Base-by-base conservation (phyloP, 1,140 invertebrate genomes). In the Ladona fulva region DNA sequence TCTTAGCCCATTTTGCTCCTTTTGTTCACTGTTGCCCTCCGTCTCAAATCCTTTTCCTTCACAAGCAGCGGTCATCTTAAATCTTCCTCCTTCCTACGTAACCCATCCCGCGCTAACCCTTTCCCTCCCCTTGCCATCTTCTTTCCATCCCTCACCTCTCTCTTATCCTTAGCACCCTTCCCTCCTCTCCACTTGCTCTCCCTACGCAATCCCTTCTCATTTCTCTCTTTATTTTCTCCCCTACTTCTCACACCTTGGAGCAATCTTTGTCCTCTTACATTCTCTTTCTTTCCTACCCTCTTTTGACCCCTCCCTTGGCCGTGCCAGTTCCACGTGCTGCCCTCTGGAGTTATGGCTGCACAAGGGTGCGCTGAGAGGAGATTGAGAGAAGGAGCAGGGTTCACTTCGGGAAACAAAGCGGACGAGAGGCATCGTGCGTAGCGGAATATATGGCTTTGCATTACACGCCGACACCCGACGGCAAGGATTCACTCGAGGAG, bases 1-100 rank as follows among this genome's bases (percentile, higher is more conserved):
- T 66, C 52, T 66, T 12, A 12, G n/a, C 16, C n/a, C 52, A 5
- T 66, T 66, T 22, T 22, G 16, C 52, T 16, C n/a, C n/a, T 22
- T 66, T 66, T 66, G 52, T 66, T 66, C n/a, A 66, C n/a, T 66
- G 52, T 66, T 66, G 52, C 52, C 52, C 52, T 66, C 14, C 52
- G 52, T 66, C 52, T 66, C 52, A 66, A 66, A 66, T 66, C 52
- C 52, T 66, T 66, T 66, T 66, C 52, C 52, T 66, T 66, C 52
- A 66, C 16, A 12, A 66, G n/a, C 52, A 66, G 12, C 52, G 16
- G 52, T 22, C 52, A 66, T 66, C 52, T 66, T 66, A 66, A 66
- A 66, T 66, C 52, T 66, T 66, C 12, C 52, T 66, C 52, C 52
- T 12, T 66, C 52, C 52, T 19, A 11, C 44, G 10, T 19, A 66